Base-by-base conservation (phyloP, 2,888 invertebrate genomes). In the Criorhina ranunculi region DNA sequence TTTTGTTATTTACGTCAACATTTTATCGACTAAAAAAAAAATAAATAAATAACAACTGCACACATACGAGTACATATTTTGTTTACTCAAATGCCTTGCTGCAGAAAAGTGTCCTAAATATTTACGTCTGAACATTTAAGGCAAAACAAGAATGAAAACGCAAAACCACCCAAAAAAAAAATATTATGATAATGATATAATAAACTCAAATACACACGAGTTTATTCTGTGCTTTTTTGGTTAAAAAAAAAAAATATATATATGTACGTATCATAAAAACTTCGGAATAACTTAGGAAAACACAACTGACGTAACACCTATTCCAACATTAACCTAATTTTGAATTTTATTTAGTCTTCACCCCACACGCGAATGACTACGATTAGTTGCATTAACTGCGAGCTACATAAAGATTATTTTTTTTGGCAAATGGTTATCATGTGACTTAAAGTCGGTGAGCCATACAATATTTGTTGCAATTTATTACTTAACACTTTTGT, bases 91-190 rank as follows among this genome's bases (percentile, higher is more conserved):
- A 82, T 83, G 67, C 49, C 49, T 24, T n/a, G 62, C 67, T 83
- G 83, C 83, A 83, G 82, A 83, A 83, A 79, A 73, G 79, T 83
- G 79, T 73, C 83, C 83, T 83, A 83, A 79, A 79, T 83, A 83
- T 62, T 81, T 76, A 44, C 57, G 62, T 57, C 42, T 46, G 33
- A 51, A 17, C 15, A 8, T 44, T 55, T 53, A 8, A 9, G 12
- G 17, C 15, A 19, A 44, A 51, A 51, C 24, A 49, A 59, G 24
- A 60, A n/a, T 12, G 5, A 57, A 64, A 57, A 24, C n/a, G 31
- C 49, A 46, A 51, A 29, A 17, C 12, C 40, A 24, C 44, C 51
- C 4, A 11, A 55, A 37, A 55, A 11, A 55, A 37, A 55, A 66
- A 57, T 62, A 60, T 55, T 33, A 55, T 57, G 33, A 72, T 72